phyloP scores from a whole-genome alignment of 1,140 invertebrate genomes.

The Pissodes strobi region DNA sequence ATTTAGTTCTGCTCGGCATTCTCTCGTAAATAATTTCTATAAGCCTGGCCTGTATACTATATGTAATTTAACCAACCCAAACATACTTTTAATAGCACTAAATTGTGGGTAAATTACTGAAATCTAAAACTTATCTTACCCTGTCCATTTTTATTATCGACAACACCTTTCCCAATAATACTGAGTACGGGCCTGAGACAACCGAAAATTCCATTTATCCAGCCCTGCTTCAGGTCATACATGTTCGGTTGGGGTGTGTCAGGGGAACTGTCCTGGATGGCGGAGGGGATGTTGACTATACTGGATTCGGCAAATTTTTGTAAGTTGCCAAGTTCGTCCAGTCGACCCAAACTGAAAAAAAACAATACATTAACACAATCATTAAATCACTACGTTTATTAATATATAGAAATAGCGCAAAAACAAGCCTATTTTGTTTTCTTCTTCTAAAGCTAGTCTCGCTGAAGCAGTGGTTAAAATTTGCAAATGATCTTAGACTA shows the following conservation, averaged over 20 bases:
- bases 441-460: too few species aligned
- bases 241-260: conserved; percentile 50
- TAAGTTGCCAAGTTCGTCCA: conserved; percentile 68
- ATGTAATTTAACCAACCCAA: too few species aligned
- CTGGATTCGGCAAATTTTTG: conserved; percentile 23
- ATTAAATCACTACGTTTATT: too few species aligned
- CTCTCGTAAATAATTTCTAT: too few species aligned
- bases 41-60: too few species aligned
- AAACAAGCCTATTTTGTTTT: too few species aligned
- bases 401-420: too few species aligned
- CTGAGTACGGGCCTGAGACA: conserved; percentile 85
- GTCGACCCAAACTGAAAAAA: conserved; percentile 66
- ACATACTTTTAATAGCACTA: too few species aligned
- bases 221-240: conserved; percentile 65
- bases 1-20: too few species aligned
- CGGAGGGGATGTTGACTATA: conserved; percentile 41
- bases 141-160: conserved; percentile 68
- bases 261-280: conserved; percentile 53
- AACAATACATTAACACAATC: conserved; percentile 1
- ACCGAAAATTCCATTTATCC: conserved; percentile 82
- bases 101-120: too few species aligned
- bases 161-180: conserved; percentile 79
- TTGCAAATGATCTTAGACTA: too few species aligned
- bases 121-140: conserved; percentile 36
- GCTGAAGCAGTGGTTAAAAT: too few species aligned